Base-by-base conservation (phyloP, 2,113 vertebrate genomes). In the Crotalus horridus region DNA sequence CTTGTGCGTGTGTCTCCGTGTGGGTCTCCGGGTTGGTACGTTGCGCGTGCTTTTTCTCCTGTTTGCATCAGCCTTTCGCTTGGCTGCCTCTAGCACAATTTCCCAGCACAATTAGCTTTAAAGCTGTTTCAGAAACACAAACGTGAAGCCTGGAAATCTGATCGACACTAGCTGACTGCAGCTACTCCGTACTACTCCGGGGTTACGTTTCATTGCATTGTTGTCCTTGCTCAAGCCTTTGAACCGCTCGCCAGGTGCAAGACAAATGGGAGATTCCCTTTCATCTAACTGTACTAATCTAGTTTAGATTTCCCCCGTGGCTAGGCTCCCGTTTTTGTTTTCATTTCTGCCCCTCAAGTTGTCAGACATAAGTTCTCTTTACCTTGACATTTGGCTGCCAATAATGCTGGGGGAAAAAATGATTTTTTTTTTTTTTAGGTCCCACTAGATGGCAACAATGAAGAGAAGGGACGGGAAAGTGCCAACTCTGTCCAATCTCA, bases 131-230 rank as follows among this genome's bases (percentile, higher is more conserved):
- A 33, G n/a, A 33, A 74, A 74, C 6, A 6, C 69, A 33, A 33
- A 74, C 12, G 4, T 2, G 12, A n/a, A 69, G 29, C 64, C 64
- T 5, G 0, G 29, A 39, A n/a, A 69, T 33, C 64, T 13, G 64
- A 74, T 33, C 15, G 5, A 33, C n/a, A 17, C 15, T 0, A 0
- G 69, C 69, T 5, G 2, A 33, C 5, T 0, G n/a, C n/a, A 4
- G n/a, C n/a, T 74, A 15, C 6, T 74, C 69, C n/a, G 13, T 74
- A 33, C n/a, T 48, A 1, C 3, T 69, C 11, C 11, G 61, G 61
- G 29, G 64, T 69, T 69, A 69, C 26, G 12, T 6, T n/a, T 69
- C 12, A 69, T n/a, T 69, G 26, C 1, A 4, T n/a, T 15, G 2
- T 15, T 69, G 64, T 69, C 64, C 64, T n/a, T 13, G 13, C 69